phyloP scores from a whole-genome alignment of 2,797 vertebrate genomes.

The Eulemur mongoz region DNA sequence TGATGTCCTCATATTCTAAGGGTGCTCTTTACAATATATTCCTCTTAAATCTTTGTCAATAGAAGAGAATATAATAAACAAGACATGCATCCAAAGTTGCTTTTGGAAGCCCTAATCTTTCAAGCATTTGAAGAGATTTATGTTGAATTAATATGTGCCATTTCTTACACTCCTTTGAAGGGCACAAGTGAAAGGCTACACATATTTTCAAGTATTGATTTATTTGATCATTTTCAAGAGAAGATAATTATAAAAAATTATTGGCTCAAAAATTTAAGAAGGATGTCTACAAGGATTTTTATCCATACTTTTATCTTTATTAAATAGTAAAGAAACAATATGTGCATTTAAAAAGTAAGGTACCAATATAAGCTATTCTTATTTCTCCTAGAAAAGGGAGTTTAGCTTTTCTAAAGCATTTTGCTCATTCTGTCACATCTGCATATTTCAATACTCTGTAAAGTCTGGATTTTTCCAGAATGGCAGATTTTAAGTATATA shows the following conservation, averaged over 20 bases:
- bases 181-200: background rate
- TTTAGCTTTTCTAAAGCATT: background rate
- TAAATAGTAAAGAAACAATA: background rate
- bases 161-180: background rate
- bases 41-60: background rate
- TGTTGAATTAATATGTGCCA: background rate
- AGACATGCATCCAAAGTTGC: background rate
- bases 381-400: background rate
- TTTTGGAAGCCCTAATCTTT: background rate
- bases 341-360: background rate
- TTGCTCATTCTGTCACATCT: background rate
- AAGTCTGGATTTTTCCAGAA: background rate
- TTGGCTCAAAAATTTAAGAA: background rate
- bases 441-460: background rate
- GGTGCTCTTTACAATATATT: background rate
- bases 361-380: background rate
- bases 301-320: background rate
- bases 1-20: background rate
- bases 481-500: background rate
- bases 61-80: background rate
- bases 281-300: background rate
- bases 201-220: background rate
- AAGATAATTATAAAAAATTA: background rate
- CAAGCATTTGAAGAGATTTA: background rate
- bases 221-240: background rate